Evolutionary conservation across 2,113 vertebrate genomes (phyloP), one percentile per base, ranked within the genome.

Genomic region (Bathybates hornii): DNA sequence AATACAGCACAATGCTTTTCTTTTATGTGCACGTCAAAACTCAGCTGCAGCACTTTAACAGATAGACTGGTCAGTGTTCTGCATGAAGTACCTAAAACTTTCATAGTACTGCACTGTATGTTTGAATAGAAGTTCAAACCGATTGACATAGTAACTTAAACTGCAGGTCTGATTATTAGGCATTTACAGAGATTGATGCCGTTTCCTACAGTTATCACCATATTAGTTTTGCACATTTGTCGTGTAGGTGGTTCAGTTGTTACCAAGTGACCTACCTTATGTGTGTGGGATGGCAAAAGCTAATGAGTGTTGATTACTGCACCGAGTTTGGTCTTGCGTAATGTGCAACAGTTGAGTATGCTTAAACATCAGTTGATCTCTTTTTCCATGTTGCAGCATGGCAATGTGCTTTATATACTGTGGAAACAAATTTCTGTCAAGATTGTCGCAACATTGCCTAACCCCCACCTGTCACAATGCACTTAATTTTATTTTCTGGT

Each of bases 401-500:
- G 17, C 50, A 24, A 79, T 45, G 14, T 34, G 17, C 4, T 50
- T 48, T 50, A 13, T 32, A 61, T 52, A 52, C 45, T 34, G 38
- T 29, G 52, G 6, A 11, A 80, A 56, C 32, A 14, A 8, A 17
- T 54, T 13, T 7, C 81, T 27, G 38, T 59, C 34, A 54, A 32
- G 3, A 56, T 17, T 29, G 14, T 66, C 1, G 16, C 36, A 17
- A 3, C 78, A 36, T 54, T 85, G 16, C 41, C 57, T 8, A 2
- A 32, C 0, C 5, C 16, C 11, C 59, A 24, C 36, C 29, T 45
- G 80, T 27, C 43, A 4, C 9, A 1, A 21, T 81, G 3, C 59
- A 68, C n/a, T 85, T 91, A 83, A 91, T 54, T 43, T 53, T 14
- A 48, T 92, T 71, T 85, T 21, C 80, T 87, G 73, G 59, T 91